Evolutionary conservation across 2,888 invertebrate genomes (phyloP), one percentile per base, ranked within the genome.

Genomic region (Heteropelma amictum): DNA sequence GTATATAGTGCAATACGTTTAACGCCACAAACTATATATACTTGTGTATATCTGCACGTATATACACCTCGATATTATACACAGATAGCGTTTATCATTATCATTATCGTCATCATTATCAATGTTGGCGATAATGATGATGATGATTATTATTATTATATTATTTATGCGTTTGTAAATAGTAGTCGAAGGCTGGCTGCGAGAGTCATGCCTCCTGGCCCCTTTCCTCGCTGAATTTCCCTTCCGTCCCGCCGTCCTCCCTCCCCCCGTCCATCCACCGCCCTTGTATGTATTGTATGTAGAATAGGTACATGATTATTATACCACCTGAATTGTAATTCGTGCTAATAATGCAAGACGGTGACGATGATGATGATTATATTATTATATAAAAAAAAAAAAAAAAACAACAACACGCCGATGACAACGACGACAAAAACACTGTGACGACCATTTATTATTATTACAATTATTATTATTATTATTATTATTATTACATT

Each of bases 131-230:
- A 28, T 58, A 17, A 58, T 17, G 28, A 38, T 28, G 58, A 58
- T 53, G 64, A 53, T 64, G 40, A 54, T 35, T 23, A 78, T 83
- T 81, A 85, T 84, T 83, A 86, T 83, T 82, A 83, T 84, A 87
- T 88, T 88, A 89, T 88, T 88, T 89, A 89, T 88, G 87, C 86
- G 86, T 88, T 88, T 89, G 89, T 89, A 89, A 88, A 89, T 89
- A 89, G 86, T 89, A 87, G 88, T 85, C 84, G 84, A 78, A 83
- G 84, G 82, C 81, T 75, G 79, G 79, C 79, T 81, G 81, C 78
- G 78, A 76, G 67, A 72, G 53, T 75, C 81, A 80, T 60, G 54
- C 60, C 65, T 70, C 56, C 45, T 21, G 28, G 38, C 53, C 7
- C 51, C 69, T 38, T 79, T 74, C 80, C 80, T 80, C 77, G 76